phyloP scores from a whole-genome alignment of 2,113 vertebrate genomes.

The Tautogolabrus adspersus region DNA sequence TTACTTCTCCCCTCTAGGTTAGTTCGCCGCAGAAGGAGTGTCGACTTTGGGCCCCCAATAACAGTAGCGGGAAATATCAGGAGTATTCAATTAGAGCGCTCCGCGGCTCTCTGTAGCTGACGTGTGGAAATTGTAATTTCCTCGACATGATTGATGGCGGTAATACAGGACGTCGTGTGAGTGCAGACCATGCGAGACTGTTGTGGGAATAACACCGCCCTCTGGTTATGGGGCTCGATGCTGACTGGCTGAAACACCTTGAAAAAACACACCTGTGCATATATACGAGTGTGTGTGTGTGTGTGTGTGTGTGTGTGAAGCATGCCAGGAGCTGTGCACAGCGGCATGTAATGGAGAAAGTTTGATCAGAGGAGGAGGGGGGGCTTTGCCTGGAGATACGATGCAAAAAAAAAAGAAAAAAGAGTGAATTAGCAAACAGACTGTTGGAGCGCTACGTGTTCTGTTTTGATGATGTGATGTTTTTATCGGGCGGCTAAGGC shows the following conservation, averaged over 20 bases:
- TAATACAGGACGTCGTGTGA: constrained; percentile 79
- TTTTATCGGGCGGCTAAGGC: constrained; percentile 42
- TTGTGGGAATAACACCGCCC: constrained; percentile 71
- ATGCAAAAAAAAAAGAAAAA: constrained; percentile 28
- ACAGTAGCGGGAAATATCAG: constrained; percentile 67
- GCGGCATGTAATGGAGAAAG: constrained; percentile 65
- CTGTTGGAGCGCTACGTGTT: constrained; percentile 16
- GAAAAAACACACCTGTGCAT: constrained; percentile 59
- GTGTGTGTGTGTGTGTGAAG: constrained; percentile 14
- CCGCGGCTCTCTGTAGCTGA: constrained; percentile 79
- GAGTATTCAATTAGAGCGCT: constrained; percentile 83
- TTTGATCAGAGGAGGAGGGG: constrained; percentile 27
- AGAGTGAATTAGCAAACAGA: constrained; percentile 53
- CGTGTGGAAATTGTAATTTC: constrained; percentile 85
- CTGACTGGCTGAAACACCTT: constrained; percentile 71
- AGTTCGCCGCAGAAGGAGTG: constrained; percentile 57
- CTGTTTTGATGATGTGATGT: constrained; percentile 66
- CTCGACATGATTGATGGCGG: constrained; percentile 85
- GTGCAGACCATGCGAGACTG: constrained; percentile 71
- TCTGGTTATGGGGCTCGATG: constrained; percentile 68
- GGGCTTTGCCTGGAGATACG: constrained; percentile 40
- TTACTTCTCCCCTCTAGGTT: constrained; percentile 63
- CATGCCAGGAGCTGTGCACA: constrained; percentile 57
- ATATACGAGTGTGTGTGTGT: constrained; percentile 18
- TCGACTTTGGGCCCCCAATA: constrained; percentile 63